A percentile compares a stretch with the other conserved stretches of the same genome.
Conservation (phyloP, 1,140 invertebrate species). For the Calycopis cecrops region DNA sequence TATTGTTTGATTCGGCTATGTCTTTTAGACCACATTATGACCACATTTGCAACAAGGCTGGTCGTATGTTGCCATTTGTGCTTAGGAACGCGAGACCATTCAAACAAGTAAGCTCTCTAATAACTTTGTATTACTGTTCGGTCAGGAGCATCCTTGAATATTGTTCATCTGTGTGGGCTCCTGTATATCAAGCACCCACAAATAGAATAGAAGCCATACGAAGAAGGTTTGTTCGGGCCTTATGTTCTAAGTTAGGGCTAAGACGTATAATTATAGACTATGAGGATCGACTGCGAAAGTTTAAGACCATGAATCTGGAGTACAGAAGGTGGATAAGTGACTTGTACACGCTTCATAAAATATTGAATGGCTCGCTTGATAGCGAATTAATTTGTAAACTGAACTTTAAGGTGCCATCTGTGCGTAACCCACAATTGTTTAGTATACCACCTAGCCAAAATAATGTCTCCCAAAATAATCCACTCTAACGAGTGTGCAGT, state of each 20-base stretch:
- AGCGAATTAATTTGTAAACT: not conserved
- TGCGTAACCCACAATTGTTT: not conserved
- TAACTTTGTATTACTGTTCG: not conserved
- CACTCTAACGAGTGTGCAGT: not conserved
- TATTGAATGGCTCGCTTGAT: not conserved
- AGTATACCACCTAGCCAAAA: not conserved
- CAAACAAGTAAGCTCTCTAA: not conserved
- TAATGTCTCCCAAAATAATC: not conserved
- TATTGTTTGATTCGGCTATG: conserved; percentile 2
- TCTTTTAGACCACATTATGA: conserved; percentile 1
- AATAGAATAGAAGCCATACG: not conserved
- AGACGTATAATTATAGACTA: not conserved
- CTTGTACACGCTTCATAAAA: not conserved
- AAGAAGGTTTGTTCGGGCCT: not conserved
- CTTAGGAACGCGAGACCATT: not conserved
- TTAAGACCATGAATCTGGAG: too few species aligned
- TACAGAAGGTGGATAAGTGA: not conserved
- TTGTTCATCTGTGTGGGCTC: conserved; percentile 42
- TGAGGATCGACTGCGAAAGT: too few species aligned
- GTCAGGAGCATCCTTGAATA: conserved; percentile 7
- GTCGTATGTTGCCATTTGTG: not conserved
- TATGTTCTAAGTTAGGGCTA: not conserved
- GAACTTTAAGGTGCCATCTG: not conserved
- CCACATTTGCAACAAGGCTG: not conserved
- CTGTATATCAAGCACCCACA: not conserved